Percentiles rank a stretch among this genome's conserved stretches.
These are phyloP conservation scores for Metellina segmentata DNA, from an alignment of 2,888 invertebrate genomes.

Conservation along the genomic window DNA sequence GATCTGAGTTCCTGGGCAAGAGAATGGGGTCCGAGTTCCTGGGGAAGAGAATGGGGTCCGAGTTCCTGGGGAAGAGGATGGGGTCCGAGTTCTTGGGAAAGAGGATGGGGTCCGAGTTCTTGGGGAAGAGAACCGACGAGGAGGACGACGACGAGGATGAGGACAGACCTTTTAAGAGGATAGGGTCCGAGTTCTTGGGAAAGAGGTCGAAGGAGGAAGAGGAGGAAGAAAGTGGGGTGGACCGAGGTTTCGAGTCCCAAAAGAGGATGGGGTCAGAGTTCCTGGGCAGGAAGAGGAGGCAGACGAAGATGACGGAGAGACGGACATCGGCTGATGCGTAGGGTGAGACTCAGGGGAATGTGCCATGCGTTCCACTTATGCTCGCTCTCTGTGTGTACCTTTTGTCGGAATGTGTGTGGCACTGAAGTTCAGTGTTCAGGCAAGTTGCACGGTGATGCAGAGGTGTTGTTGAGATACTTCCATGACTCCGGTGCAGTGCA, in stretches of 20 bases:
- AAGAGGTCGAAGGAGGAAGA: conserved; percentile 66
- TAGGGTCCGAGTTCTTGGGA: conserved; percentile 78
- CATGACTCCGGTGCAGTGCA: neutral
- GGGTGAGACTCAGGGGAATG: conserved; percentile 57
- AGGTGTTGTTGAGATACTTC: neutral
- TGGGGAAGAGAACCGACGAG: conserved; percentile 69
- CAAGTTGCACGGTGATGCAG: neutral
- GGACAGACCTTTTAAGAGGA: conserved; percentile 70
- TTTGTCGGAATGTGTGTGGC: conserved; percentile 48
- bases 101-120: conserved; percentile 68
- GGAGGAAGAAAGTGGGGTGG: conserved; percentile 3
- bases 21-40: conserved; percentile 73
- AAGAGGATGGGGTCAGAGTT: conserved; percentile 78
- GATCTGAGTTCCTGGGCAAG: conserved; percentile 62
- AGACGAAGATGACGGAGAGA: conserved; percentile 15
- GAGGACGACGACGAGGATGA: conserved; percentile 66
- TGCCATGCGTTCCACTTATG: neutral
- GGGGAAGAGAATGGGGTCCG: conserved; percentile 68
- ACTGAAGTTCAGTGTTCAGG: conserved; percentile 26
- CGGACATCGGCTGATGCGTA: conserved; percentile 45
- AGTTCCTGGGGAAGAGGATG: conserved; percentile 70
- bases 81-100: conserved; percentile 72
- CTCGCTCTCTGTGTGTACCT: neutral
- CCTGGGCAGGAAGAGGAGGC: conserved; percentile 72
- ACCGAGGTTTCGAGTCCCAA: conserved; percentile 3